Conservation (phyloP, 2,113 vertebrate genomes). For the Lamprologus speciosus region DNA sequence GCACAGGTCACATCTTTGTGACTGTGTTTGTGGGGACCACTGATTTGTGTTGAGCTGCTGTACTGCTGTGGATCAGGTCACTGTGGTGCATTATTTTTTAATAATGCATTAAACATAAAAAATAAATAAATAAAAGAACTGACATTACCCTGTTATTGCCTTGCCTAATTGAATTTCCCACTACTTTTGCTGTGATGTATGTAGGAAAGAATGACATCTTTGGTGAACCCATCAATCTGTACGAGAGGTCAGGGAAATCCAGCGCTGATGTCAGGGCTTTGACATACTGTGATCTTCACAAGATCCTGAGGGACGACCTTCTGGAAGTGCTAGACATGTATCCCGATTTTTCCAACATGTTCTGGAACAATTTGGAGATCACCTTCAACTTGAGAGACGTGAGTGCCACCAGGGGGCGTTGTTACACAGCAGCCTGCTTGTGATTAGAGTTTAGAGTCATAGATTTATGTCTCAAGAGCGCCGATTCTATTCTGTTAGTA, state of each 20-base stretch:
- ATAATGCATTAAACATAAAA: background rate
- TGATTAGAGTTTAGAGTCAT: background rate
- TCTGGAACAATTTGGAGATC: slow-evolving; percentile 96
- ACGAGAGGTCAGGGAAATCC: slow-evolving; percentile 85
- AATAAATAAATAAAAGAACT: background rate
- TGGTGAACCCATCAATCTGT: slow-evolving; percentile 88
- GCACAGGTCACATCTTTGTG: slow-evolving; percentile 7
- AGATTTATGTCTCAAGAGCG: background rate
- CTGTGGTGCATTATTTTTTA: background rate
- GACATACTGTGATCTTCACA: slow-evolving; percentile 97
- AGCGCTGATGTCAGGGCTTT: slow-evolving; percentile 87
- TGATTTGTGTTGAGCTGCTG: background rate
- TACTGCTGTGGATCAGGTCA: background rate
- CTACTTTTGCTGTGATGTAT: background rate
- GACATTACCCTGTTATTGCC: background rate
- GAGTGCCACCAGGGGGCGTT: slow-evolving; percentile 62
- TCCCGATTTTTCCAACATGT: slow-evolving; percentile 86
- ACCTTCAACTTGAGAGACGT: slow-evolving; percentile 96
- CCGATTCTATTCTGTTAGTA: background rate
- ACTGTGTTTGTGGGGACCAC: background rate
- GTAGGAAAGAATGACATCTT: slow-evolving; percentile 82
- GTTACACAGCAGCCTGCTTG: background rate
- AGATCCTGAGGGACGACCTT: slow-evolving; percentile 90
- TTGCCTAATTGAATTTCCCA: background rate
- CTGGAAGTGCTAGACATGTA: slow-evolving; percentile 97